Evolutionary conservation across 1,140 invertebrate species (phyloP).

Genomic region (Batillaria attramentaria): DNA sequence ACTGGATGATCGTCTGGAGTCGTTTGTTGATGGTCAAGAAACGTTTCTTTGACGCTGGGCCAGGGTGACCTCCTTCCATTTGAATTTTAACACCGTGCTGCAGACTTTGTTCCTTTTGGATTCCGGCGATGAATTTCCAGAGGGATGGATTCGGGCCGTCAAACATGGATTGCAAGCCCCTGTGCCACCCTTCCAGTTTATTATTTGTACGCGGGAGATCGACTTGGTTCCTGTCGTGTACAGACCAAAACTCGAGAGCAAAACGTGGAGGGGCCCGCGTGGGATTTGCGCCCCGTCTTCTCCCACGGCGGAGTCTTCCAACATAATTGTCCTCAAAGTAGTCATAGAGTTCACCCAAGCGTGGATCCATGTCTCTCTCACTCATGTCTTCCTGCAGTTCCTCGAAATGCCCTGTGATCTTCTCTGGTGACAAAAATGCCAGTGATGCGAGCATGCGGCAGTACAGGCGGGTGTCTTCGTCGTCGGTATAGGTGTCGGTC

Average conservation of each 20-base stretch:
- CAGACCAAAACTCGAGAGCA: constrained; percentile 1
- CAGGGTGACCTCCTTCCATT: constrained; percentile 9
- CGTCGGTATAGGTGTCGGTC: constrained; percentile 20
- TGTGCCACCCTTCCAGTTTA: constrained; percentile 15
- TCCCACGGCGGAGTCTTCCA: constrained; percentile 13
- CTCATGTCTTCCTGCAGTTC: constrained; percentile 7
- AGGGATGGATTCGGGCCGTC: not conserved
- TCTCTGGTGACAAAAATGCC: constrained; percentile 11
- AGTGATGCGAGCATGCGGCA: too few relatives aligned
- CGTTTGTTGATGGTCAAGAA: not conserved
- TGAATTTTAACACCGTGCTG: constrained; percentile 8
- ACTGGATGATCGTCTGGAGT: constrained; percentile 12
- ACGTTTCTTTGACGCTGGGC: not conserved
- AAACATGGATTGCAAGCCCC: constrained; percentile 11
- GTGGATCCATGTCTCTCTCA: constrained; percentile 16
- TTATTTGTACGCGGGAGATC: constrained; percentile 13
- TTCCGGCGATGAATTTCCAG: not conserved
- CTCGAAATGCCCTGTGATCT: constrained; percentile 14
- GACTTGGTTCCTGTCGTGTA: constrained; percentile 7
- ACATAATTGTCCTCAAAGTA: too few relatives aligned
- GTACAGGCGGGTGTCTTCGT: constrained; percentile 20
- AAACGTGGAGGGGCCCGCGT: too few relatives aligned
- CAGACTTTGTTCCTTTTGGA: not conserved
- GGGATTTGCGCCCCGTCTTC: constrained; percentile 19
- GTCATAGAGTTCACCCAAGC: constrained; percentile 13